Evolutionary conservation across 2,888 invertebrate species (phyloP).

Genomic region (Subacronicta megacephala): DNA sequence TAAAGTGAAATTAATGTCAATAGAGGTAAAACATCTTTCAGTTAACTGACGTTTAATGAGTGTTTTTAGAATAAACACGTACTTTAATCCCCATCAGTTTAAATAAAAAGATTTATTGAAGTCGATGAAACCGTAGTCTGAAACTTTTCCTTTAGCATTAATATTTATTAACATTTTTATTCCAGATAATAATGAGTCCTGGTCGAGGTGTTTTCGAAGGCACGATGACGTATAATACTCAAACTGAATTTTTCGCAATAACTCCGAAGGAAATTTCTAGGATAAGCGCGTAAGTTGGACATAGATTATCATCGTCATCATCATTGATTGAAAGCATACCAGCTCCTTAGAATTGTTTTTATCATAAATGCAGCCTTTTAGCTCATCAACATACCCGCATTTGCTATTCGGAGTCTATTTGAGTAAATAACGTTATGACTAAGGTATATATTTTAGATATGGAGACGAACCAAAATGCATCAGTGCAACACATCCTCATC

Average conservation of each 20-base stretch:
- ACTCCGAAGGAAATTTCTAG: slow-evolving; percentile 86
- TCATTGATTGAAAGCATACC: no score
- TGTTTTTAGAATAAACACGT: neutral
- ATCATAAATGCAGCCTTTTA: no score
- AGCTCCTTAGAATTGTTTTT: no score
- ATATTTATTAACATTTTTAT: slow-evolving; percentile 12
- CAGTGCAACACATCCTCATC: slow-evolving; percentile 91
- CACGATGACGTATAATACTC: slow-evolving; percentile 91
- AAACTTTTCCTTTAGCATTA: no score
- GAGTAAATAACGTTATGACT: no score
- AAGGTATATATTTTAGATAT: slow-evolving; percentile 88
- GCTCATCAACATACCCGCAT: no score
- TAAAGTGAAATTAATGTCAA: neutral
- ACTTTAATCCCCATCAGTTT: neutral
- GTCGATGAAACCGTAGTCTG: no score
- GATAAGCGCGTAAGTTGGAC: slow-evolving; percentile 77
- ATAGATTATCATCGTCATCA: no score
- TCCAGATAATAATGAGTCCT: slow-evolving; percentile 89
- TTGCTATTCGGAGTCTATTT: no score
- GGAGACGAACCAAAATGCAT: slow-evolving; percentile 95
- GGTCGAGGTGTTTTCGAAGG: slow-evolving; percentile 96
- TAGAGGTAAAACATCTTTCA: neutral
- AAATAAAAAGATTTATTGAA: no score
- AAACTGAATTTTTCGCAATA: slow-evolving; percentile 89
- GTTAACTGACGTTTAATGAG: neutral